Evolutionary conservation across 2,888 invertebrate species (phyloP), one percentile per base, ranked within the genome.

Genomic region (Ashinkailepas kermadecensis): DNA sequence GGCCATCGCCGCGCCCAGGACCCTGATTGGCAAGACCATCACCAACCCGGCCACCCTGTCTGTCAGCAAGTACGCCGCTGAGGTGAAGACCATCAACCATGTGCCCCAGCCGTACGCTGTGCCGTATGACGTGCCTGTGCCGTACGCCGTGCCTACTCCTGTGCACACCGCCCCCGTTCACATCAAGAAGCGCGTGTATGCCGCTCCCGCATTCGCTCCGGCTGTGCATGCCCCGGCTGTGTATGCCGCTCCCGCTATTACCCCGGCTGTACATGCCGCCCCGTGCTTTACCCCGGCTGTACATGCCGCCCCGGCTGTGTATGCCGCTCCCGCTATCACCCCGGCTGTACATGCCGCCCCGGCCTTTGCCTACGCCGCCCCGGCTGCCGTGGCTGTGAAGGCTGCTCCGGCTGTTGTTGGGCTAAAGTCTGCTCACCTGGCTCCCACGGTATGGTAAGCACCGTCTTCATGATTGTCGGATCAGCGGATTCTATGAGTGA

Each of bases 1-100:
- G 15, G 83, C 83, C 80, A 83, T 83, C 78, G 81, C 81, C 23
- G 83, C 83, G 3, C 83, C 83, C 25, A 80, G 78, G 54, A 79
- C 74, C 39, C 82, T 83, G 59, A 81, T 83, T 25, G 81, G 83
- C 70, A 83, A 83, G 82, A 80, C 81, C 78, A 57, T 64, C 80
- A 80, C 81, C 80, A 82, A 82, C 18, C 80, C 82, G 21, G 81
- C 83, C 6, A 83, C 67, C 67, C 25, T 67, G 25, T 25, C 25
- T 25, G 25, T 67, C 25, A 23, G 13, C 12, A 67, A 67, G 67
- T 67, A 67, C 67, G 67, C 67, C 67, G 67, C 67, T 25, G 67
- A 67, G 67, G 67, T 67, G 10, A 65, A 65, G 65, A 65, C 65
- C 65, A 12, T 65, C 65, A 65, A 65, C 65, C 65, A n/a, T 8